phyloP scores from a whole-genome alignment of 1,140 invertebrate species.

The Penaeus vannamei region DNA sequence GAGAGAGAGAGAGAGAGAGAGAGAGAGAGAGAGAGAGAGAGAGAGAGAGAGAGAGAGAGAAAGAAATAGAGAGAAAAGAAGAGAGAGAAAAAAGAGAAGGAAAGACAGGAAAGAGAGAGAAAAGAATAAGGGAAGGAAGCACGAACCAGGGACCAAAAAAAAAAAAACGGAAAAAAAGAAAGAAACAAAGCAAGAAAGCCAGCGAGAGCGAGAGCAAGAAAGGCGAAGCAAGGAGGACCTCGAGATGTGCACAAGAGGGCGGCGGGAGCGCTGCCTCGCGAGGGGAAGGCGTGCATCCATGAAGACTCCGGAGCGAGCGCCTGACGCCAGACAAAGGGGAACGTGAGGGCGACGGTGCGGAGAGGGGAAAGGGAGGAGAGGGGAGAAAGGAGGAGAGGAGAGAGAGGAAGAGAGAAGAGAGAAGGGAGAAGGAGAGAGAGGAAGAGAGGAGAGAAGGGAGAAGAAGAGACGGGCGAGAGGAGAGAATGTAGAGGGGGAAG shows the following conservation, averaged over 20 bases:
- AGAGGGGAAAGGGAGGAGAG: neutral
- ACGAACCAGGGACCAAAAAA: neutral
- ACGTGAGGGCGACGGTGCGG: neutral
- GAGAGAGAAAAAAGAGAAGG: neutral
- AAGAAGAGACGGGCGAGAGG: neutral
- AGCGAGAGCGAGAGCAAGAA: neutral
- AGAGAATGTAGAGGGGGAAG: constrained; percentile 11
- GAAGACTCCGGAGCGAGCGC: too few species aligned
- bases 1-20: neutral
- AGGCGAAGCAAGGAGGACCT: too few species aligned
- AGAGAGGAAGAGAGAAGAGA: neutral
- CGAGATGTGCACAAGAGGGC: too few species aligned
- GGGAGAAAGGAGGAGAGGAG: neutral
- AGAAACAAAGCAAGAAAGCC: too few species aligned
- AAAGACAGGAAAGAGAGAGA: neutral
- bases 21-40: constrained; percentile 14
- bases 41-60: constrained; percentile 1
- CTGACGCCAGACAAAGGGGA: neutral
- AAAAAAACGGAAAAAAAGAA: too few species aligned
- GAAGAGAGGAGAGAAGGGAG: neutral
- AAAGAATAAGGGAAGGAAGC: neutral
- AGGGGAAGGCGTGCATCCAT: too few species aligned
- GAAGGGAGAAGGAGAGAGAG: constrained; percentile 7
- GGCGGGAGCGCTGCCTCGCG: too few species aligned
- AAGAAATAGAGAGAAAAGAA: too few species aligned